These are phyloP conservation scores for Acrocephalus scirpaceus DNA, from an alignment of 2,797 vertebrate genomes.

Conservation along the genomic window DNA sequence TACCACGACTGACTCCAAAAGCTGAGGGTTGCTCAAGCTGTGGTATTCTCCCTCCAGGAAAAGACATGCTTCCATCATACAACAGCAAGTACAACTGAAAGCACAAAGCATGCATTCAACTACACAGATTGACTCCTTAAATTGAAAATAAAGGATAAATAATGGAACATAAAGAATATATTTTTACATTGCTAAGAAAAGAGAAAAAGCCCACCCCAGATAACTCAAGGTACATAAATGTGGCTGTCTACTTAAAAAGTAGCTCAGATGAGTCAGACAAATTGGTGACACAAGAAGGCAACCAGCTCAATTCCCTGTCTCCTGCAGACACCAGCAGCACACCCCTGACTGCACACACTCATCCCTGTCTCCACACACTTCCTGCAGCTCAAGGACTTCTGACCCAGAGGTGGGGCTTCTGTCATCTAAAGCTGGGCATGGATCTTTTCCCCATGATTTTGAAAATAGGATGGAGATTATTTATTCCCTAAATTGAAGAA, in stretches of 20 bases:
- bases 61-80: not conserved
- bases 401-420: not conserved
- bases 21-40: not conserved
- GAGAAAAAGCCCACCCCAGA: not conserved
- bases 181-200: not conserved
- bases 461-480: not conserved
- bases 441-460: not conserved
- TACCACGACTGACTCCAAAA: not conserved
- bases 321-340: not conserved
- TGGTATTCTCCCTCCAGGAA: not conserved
- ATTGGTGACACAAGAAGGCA: not conserved
- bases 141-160: not conserved
- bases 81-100: not conserved
- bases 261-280: not conserved
- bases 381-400: not conserved
- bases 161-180: not conserved
- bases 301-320: not conserved
- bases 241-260: not conserved
- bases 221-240: not conserved
- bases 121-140: not conserved
- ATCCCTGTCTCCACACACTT: not conserved
- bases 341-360: not conserved
- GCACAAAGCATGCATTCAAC: not conserved
- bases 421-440: not conserved
- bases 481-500: conserved; percentile 19